Base-by-base conservation (phyloP, 2,113 vertebrate genomes). In the Charina bottae region DNA sequence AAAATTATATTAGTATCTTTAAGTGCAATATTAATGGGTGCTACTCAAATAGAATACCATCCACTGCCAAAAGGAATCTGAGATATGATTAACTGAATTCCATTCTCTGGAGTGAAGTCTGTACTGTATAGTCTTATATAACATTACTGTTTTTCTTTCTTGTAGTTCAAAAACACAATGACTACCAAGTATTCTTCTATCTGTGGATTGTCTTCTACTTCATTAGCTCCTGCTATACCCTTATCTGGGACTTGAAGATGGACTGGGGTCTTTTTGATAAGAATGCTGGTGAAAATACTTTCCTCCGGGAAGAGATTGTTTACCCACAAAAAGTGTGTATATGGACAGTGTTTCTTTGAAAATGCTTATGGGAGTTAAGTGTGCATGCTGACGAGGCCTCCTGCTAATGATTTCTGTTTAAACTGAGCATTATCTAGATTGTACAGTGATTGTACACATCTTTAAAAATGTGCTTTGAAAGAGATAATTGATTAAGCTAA, bases 231-330 rank as follows among this genome's bases (percentile, higher is more conserved):
- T 98, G 98, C 92, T 99, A 99, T 94, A 99, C 99, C 1, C 98
- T 99, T 83, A 99, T 99, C 96, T 99, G 99, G 99, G 99, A 99
- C 95, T 98, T 99, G 95, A 99, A 99, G 95, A 99, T 99, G 99
- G 99, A 99, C 97, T 99, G 99, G 99, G 99, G 99, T 88, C 98
- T 99, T 96, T 99, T 99, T 94, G 99, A 99, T 96, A 98, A 98
- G 54, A 99, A 99, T 46, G 99, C 99, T 17, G 99, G 99, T 93
- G 99, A 99, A 96, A 99, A 99, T 95, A 99, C 98, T 93, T 99
- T 99, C 96, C 98, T 99, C 93, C 97, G 99, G 89, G 99, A 99
- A 96, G 99, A 99, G 96, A 99, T 99, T 24, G 99, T 99, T 94
- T 99, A 99, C 94, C 99, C 99, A 42, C 99, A 99, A 93, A 99